phyloP scores from a whole-genome alignment of 2,113 vertebrate genomes.

The Nanorana parkeri region DNA sequence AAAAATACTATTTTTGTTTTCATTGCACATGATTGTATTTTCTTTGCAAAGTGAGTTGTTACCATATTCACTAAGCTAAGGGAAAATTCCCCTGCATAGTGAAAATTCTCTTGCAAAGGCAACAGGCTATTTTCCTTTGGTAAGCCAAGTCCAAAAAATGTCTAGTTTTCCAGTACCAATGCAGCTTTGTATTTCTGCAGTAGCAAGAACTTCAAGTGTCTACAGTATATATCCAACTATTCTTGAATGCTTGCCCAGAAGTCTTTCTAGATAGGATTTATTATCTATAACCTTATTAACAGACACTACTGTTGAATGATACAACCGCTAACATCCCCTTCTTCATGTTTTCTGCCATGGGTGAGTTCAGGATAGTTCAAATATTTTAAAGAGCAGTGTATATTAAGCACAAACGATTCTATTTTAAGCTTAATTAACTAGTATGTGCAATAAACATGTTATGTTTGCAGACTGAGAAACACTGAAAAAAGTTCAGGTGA shows the following conservation, averaged over 20 bases:
- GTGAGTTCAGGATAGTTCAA: conserved; percentile 2
- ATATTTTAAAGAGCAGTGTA: neutral
- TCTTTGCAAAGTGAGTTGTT: no score
- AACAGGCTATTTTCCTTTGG: no score
- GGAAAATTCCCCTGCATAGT: no score
- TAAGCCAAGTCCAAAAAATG: no score
- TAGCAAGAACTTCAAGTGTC: neutral
- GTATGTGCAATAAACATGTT: conserved; percentile 14
- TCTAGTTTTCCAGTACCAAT: neutral
- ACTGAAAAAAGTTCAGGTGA: neutral
- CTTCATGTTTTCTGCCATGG: neutral
- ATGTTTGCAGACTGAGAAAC: conserved; percentile 2
- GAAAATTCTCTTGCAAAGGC: no score
- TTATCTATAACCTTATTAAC: conserved; percentile 25
- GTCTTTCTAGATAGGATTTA: neutral
- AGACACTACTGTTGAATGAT: neutral
- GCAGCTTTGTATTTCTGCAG: neutral
- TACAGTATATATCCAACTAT: no score
- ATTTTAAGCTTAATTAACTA: conserved; percentile 1
- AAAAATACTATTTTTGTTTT: no score
- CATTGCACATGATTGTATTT: no score
- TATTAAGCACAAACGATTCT: neutral
- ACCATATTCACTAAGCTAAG: no score
- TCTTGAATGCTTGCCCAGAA: neutral
- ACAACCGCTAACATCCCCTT: neutral